Evolutionary conservation across 2,888 invertebrate species (phyloP).

Genomic region (Aphelenchoides bicaudatus): DNA sequence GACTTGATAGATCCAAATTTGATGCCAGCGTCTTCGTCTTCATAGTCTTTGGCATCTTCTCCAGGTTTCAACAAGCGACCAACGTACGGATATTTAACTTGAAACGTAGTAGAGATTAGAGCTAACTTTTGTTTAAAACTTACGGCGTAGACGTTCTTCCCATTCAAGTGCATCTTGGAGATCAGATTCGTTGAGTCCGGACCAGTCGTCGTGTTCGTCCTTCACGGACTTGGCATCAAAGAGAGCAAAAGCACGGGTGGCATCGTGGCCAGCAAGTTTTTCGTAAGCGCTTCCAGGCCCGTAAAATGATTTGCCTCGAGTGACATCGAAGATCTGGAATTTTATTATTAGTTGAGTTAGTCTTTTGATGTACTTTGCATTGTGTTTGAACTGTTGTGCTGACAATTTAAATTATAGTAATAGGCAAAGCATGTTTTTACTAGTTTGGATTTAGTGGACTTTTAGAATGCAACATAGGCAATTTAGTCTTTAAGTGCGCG

Average conservation of each 20-base stretch:
- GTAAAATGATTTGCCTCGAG: constrained; percentile 51
- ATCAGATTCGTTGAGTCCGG: constrained; percentile 34
- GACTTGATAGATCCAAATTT: constrained; percentile 8
- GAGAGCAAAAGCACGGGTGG: constrained; percentile 52
- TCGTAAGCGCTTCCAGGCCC: constrained; percentile 54
- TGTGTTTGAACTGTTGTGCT: constrained; percentile 2
- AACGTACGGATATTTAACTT: constrained; percentile 37
- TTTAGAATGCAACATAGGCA: too few relatives aligned
- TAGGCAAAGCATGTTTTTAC: too few relatives aligned
- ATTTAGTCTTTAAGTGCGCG: too few relatives aligned
- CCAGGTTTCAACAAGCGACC: constrained; percentile 46
- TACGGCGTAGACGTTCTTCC: constrained; percentile 30
- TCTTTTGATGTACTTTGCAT: not conserved
- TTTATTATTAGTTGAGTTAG: not conserved
- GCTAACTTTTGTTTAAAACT: not conserved
- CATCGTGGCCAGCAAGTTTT: constrained; percentile 52
- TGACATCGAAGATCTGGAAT: constrained; percentile 57
- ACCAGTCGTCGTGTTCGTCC: constrained; percentile 49
- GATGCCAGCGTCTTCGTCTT: constrained; percentile 24
- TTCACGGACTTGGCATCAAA: constrained; percentile 51
- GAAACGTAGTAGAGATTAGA: not conserved
- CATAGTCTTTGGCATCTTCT: constrained; percentile 41
- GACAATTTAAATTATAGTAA: too few relatives aligned
- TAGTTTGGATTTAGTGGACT: too few relatives aligned
- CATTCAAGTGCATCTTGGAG: constrained; percentile 35